Percentiles rank a stretch among this genome's conserved stretches.
These are phyloP conservation scores for Caenorhabditis virilis DNA, from an alignment of 2,888 invertebrate species.

Conservation along the genomic window DNA sequence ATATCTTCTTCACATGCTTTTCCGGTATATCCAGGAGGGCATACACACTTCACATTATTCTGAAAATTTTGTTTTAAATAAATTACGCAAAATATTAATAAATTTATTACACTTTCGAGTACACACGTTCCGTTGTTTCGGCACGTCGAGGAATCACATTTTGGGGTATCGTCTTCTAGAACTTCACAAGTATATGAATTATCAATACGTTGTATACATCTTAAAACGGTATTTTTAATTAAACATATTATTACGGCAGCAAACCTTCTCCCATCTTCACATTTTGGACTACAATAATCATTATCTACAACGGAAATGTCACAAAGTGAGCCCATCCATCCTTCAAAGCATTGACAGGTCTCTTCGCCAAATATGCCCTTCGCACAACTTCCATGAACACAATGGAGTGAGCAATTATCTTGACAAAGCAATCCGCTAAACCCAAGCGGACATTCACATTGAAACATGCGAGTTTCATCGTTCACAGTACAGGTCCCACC, in stretches of 20 bases:
- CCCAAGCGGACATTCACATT: slow-evolving; percentile 52
- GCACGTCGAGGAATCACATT: slow-evolving; percentile 27
- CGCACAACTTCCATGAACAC: slow-evolving; percentile 43
- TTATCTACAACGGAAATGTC: slow-evolving; percentile 28
- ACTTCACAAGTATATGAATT: too few relatives aligned
- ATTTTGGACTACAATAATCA: slow-evolving; percentile 34
- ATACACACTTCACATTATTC: slow-evolving; percentile 82
- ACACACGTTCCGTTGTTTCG: slow-evolving; percentile 59
- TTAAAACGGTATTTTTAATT: too few relatives aligned
- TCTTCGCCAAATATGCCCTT: slow-evolving; percentile 41
- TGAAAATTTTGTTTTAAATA: slow-evolving; percentile 21
- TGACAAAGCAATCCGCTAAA: slow-evolving; percentile 55
- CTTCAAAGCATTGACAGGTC: slow-evolving; percentile 42
- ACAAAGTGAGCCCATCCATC: slow-evolving; percentile 47
- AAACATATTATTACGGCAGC: too few relatives aligned
- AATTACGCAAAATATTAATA: too few relatives aligned
- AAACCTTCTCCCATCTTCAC: too few relatives aligned
- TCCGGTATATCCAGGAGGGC: slow-evolving; percentile 85
- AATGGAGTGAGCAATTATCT: slow-evolving; percentile 42
- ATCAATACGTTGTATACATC: too few relatives aligned
- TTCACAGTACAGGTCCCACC: slow-evolving; percentile 56
- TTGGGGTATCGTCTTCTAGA: too few relatives aligned
- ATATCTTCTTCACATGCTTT: slow-evolving; percentile 82
- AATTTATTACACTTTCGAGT: slow-evolving; percentile 46
- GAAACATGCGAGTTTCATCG: slow-evolving; percentile 49